Percentiles rank a stretch among this genome's conserved stretches.
Evolutionary conservation across 2,113 vertebrate genomes (phyloP).

Genomic region (Suricata suricatta): DNA sequence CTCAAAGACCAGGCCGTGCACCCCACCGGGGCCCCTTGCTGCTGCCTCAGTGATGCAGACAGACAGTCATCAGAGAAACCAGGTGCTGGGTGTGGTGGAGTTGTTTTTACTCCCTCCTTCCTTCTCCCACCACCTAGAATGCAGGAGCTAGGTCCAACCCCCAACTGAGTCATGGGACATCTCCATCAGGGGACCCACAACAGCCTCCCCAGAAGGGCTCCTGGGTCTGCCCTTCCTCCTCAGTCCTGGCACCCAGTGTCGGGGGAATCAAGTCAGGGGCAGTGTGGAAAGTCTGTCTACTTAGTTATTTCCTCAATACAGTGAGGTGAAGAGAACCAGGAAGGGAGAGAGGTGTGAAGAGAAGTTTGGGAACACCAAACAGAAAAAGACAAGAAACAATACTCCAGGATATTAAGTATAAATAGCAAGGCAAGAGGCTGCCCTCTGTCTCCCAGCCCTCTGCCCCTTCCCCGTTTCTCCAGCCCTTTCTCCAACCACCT

Average conservation of each 20-base stretch:
- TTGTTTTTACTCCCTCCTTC: not conserved
- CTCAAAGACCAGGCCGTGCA: not conserved
- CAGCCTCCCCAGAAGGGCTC: not conserved
- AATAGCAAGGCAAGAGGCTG: not conserved
- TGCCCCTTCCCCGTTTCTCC: not conserved
- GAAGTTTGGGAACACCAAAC: not conserved
- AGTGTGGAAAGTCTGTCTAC: not conserved
- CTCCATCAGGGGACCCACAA: not conserved
- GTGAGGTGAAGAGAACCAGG: not conserved
- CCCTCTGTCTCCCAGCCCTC: not conserved
- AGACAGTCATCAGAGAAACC: not conserved
- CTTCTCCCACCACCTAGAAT: not conserved
- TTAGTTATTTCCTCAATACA: not conserved
- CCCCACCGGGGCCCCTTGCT: not conserved
- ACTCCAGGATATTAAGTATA: not conserved
- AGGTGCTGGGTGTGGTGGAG: accelerated
- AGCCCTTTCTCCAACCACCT: not conserved
- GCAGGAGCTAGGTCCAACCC: not conserved
- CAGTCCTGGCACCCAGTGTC: not conserved
- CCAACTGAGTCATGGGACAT: too few relatives aligned
- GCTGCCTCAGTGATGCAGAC: not conserved
- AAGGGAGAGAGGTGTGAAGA: not conserved
- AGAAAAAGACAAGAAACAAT: not conserved
- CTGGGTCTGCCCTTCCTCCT: not conserved
- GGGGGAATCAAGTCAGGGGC: not conserved